Evolutionary conservation across 2,888 invertebrate genomes (phyloP).

Genomic region (Horisme vitalbata): DNA sequence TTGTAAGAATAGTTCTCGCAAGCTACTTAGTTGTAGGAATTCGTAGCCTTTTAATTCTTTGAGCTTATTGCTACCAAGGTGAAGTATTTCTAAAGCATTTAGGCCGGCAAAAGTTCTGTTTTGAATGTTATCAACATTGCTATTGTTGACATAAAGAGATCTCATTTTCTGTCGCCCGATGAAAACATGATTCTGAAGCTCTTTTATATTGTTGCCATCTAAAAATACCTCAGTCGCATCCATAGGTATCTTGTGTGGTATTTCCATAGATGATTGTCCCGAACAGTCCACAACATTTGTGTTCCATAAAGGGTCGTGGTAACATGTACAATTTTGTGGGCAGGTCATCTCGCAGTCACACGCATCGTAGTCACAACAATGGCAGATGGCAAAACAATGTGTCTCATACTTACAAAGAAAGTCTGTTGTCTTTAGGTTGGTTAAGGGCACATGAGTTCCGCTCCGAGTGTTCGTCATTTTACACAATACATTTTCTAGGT

Average conservation of each 20-base stretch:
- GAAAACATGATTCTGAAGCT: conserved; percentile 93
- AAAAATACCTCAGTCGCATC: conserved; percentile 96
- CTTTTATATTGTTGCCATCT: conserved; percentile 94
- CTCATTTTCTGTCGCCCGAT: conserved; percentile 95
- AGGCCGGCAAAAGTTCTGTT: conserved; percentile 96
- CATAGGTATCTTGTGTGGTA: conserved; percentile 95
- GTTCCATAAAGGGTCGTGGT: conserved; percentile 96
- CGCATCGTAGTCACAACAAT: conserved; percentile 97
- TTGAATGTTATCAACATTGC: conserved; percentile 91
- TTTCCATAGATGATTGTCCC: conserved; percentile 88
- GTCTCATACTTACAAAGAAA: conserved; percentile 96
- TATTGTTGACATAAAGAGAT: conserved; percentile 92
- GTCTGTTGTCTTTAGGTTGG: conserved; percentile 90
- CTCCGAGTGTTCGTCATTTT: conserved; percentile 92
- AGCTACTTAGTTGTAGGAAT: conserved; percentile 90
- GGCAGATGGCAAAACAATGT: conserved; percentile 96
- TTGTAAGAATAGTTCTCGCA: conserved; percentile 92
- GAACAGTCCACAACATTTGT: conserved; percentile 97
- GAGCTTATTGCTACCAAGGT: conserved; percentile 93
- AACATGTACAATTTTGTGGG: conserved; percentile 96
- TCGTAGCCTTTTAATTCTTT: conserved; percentile 91
- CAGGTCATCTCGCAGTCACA: conserved; percentile 99
- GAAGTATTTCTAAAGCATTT: conserved; percentile 89
- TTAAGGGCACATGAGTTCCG: conserved; percentile 89
- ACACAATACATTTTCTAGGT: conserved; percentile 94